A percentile compares a stretch with the other conserved stretches of the same genome.
These are phyloP conservation scores for Rhopalosiphum nymphaeae DNA, from an alignment of 2,888 invertebrate species.

Conservation along the genomic window DNA sequence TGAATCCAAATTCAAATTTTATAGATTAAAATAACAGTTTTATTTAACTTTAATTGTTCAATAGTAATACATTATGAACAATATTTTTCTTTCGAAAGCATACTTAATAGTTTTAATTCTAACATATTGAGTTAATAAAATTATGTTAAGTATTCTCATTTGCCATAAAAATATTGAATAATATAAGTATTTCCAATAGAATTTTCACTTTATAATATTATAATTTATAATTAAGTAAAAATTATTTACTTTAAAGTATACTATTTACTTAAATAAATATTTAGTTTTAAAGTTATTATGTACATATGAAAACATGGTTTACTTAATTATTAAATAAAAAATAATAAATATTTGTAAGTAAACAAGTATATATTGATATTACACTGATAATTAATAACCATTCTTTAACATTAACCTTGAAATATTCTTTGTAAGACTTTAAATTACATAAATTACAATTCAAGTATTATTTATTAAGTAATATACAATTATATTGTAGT, in stretches of 20 bases:
- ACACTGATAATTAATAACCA: not conserved
- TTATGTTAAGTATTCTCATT: not conserved
- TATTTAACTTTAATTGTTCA: not conserved
- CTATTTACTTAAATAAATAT: not conserved
- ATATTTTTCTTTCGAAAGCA: not conserved
- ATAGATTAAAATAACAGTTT: not conserved
- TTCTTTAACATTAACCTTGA: slow-evolving; percentile 4
- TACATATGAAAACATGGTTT: not conserved
- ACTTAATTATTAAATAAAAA: not conserved
- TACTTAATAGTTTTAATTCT: not conserved
- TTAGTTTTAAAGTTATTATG: not conserved
- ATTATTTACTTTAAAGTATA: not conserved
- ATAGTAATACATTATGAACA: not conserved
- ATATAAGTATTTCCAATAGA: not conserved
- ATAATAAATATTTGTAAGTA: not conserved
- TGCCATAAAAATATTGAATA: not conserved
- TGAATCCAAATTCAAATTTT: not conserved
- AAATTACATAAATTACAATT: not conserved
- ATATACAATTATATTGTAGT: not conserved
- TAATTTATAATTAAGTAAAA: not conserved
- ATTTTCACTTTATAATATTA: not conserved
- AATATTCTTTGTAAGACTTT: not conserved
- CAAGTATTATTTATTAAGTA: not conserved
- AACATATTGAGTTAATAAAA: not conserved
- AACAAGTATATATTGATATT: not conserved